Conservation (phyloP, 64 coral and sea anemone genomes). For the Anthopleura sola region DNA sequence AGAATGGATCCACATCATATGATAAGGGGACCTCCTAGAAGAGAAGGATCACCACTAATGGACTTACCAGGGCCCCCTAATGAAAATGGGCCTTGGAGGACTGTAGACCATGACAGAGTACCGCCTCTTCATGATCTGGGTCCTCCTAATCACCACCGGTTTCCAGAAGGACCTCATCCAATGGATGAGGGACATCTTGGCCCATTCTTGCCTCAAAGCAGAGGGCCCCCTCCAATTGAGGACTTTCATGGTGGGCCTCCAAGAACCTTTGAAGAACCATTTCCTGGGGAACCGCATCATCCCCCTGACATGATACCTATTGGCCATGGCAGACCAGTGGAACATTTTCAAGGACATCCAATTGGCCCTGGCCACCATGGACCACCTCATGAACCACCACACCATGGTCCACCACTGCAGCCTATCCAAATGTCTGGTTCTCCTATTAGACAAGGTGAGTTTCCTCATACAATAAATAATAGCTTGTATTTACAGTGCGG, state of each 20-base stretch:
- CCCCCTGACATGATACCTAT: not conserved
- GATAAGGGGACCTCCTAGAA: not conserved
- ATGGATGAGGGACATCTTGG: conserved; percentile 29
- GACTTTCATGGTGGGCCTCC: conserved; percentile 9
- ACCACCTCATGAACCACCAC: not conserved
- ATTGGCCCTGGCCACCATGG: not conserved
- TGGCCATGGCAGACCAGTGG: conserved; percentile 33
- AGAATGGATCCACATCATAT: conserved; percentile 9
- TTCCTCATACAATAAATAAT: not conserved
- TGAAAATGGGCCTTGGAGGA: conserved; percentile 36
- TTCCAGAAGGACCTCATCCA: not conserved
- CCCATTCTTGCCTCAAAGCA: conserved; percentile 15
- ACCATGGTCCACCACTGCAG: not conserved
- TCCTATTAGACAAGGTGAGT: conserved; percentile 2
- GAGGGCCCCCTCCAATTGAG: conserved; percentile 35
- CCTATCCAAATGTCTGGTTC: conserved; percentile 1
- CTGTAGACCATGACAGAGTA: conserved; percentile 19
- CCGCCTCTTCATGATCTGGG: conserved; percentile 26
- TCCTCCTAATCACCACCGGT: conserved; percentile 13
- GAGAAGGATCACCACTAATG: conserved; percentile 28
- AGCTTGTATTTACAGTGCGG: not conserved
- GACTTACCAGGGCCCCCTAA: conserved; percentile 19
- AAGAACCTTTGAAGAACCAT: conserved; percentile 24
- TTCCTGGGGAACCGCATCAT: conserved; percentile 14
- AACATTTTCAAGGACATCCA: conserved; percentile 27